Conservation (phyloP, 2,113 vertebrate species). For the Xiphophorus couchianus region DNA sequence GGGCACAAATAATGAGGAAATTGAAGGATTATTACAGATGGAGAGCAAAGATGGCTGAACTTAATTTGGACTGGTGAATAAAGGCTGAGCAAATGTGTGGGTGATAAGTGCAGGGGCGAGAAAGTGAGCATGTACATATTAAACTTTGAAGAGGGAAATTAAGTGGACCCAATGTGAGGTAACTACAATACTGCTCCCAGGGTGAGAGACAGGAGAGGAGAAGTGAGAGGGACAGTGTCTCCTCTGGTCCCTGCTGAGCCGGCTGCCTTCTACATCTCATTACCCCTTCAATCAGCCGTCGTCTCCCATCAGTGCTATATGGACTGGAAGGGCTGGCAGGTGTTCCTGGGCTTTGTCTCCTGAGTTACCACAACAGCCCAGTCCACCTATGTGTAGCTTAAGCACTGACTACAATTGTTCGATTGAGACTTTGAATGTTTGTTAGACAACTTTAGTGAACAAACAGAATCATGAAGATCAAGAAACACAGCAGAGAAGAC, state of each 20-base stretch:
- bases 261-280: slow-evolving; percentile 52
- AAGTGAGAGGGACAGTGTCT: slow-evolving; percentile 18
- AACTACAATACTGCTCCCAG: slow-evolving; percentile 13
- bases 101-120: neutral
- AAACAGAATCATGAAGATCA: no score
- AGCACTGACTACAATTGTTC: no score
- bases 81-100: slow-evolving; percentile 10
- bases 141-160: slow-evolving; percentile 47
- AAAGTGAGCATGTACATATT: slow-evolving; percentile 50
- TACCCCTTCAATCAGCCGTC: slow-evolving; percentile 57
- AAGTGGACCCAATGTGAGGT: slow-evolving; percentile 31
- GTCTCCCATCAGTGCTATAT: slow-evolving; percentile 10
- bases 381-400: no score
- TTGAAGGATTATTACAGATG: slow-evolving; percentile 41
- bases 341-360: slow-evolving; percentile 28
- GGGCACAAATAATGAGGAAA: slow-evolving; percentile 44
- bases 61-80: slow-evolving; percentile 54
- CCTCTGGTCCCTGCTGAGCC: slow-evolving; percentile 25
- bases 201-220: slow-evolving; percentile 16
- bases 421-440: no score
- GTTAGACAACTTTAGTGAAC: no score
- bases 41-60: slow-evolving; percentile 32
- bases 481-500: no score
- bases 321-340: slow-evolving; percentile 1
- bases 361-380: slow-evolving; percentile 5